Conservation (phyloP, 2,797 vertebrate genomes). For the Melanotaenia parkinsoni region DNA sequence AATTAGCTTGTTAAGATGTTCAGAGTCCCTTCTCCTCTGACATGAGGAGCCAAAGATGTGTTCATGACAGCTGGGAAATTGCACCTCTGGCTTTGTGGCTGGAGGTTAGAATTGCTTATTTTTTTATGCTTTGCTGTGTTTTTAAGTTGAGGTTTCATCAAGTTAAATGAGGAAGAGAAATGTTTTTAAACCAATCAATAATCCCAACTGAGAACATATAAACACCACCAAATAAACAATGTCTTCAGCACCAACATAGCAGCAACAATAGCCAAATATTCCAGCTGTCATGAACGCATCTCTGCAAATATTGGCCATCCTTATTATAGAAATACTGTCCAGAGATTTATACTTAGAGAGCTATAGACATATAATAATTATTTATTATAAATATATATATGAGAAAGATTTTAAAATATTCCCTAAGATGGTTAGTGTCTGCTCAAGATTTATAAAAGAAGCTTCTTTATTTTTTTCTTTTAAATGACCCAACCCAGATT, state of each 20-base stretch:
- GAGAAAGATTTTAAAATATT: conserved; percentile 27
- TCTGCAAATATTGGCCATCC: conserved; percentile 5
- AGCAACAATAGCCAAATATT: conserved; percentile 16
- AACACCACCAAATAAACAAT: neutral
- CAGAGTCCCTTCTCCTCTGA: conserved; percentile 66
- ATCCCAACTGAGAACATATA: neutral
- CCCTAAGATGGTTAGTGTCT: conserved; percentile 63
- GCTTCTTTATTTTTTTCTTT: conserved; percentile 17
- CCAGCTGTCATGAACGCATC: conserved; percentile 70
- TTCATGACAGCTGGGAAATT: conserved; percentile 39
- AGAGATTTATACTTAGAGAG: conserved; percentile 37
- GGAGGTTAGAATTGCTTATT: neutral
- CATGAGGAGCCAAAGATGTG: conserved; percentile 73
- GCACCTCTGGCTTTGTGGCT: neutral
- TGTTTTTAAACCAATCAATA: conserved; percentile 4
- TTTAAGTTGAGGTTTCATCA: neutral
- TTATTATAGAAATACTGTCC: conserved; percentile 31
- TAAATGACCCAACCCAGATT: conserved; percentile 48
- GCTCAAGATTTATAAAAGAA: conserved; percentile 50
- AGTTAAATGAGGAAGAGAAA: neutral
- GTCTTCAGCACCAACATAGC: neutral
- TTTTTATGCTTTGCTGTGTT: neutral
- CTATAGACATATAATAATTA: conserved; percentile 18
- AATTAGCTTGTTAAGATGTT: conserved; percentile 73
- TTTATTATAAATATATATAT: conserved; percentile 9